Base-by-base conservation (phyloP, 2,888 invertebrate genomes). In the Eupeodes luniger region DNA sequence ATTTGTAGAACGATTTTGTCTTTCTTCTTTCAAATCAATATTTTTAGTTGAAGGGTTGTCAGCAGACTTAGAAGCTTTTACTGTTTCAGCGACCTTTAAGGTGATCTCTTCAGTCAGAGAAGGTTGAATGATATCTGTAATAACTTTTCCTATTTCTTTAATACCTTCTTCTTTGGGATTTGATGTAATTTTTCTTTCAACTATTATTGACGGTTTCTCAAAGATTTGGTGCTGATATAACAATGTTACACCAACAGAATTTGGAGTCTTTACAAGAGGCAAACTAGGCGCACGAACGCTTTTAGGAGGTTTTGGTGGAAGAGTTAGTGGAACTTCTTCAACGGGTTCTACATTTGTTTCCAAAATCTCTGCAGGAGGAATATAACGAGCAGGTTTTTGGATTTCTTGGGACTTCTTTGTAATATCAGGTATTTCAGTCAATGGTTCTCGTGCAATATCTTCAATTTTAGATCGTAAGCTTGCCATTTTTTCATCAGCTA, bases 401-500 rank as follows among this genome's bases (percentile, higher is more conserved):
- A 0, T 19, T 36, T 47, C n/a, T 10, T 27, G 34, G 10, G 70
- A 5, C 6, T 16, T 34, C 5, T n/a, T 47, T 7, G 59, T 19
- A 51, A 36, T 2, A 12, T 69, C 59, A 12, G 12, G 0, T 11
- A n/a, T 0, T 10, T 51, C 27, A 44, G 34, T 36, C 7, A 49
- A 11, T 10, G 64, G 19, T 2, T 83, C 77, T 12, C 53, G 49
- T 36, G 69, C 40, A 57, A 82, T 53, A 69, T 85, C 85, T 47
- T 84, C 77, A 36, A 80, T 61, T 34, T 19, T 88, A 1, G 59
- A 81, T 7, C 85, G 77, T 16, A 88, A 62, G 11, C 67, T 88
- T 0, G 88, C 84, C 5, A 88, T 49, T 49, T 85, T 88, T 36
- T 84, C 81, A 61, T 88, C 88, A 0, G 88, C 88, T 27, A 88